These are phyloP conservation scores for Neolamprologus sp. DNA, from an alignment of 2,113 vertebrate species.

Conservation along the genomic window DNA sequence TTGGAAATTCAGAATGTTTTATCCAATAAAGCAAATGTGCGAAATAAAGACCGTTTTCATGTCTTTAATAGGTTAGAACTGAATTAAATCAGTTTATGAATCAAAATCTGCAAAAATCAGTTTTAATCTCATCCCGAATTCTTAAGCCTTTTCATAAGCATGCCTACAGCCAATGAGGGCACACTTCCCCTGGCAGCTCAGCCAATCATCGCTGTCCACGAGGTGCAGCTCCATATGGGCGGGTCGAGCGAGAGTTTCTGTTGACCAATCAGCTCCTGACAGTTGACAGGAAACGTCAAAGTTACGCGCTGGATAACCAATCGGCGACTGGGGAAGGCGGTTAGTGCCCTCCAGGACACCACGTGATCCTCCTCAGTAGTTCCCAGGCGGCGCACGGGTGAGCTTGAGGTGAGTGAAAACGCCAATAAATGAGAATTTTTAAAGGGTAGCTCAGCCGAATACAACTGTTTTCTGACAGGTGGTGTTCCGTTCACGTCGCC, in stretches of 20 bases:
- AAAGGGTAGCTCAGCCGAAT: accelerated
- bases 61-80: background rate
- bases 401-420: slow-evolving; percentile 48
- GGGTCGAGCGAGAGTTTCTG: background rate
- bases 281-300: slow-evolving; percentile 30
- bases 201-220: slow-evolving; percentile 76
- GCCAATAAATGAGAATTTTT: background rate
- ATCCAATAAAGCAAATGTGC: background rate
- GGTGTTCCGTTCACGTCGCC: accelerated
- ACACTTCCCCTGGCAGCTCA: slow-evolving; percentile 18
- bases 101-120: background rate
- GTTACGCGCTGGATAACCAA: background rate
- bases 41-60: too few species aligned
- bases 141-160: background rate
- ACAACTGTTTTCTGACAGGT: accelerated
- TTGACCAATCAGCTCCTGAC: slow-evolving; percentile 54
- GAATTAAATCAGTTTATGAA: background rate
- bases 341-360: background rate
- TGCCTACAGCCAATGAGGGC: slow-evolving; percentile 42
- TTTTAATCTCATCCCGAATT: background rate
- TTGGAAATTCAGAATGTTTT: background rate
- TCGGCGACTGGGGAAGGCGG: background rate
- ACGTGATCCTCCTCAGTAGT: slow-evolving; percentile 46
- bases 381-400: slow-evolving; percentile 40
- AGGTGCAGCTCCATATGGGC: slow-evolving; percentile 57